These are phyloP conservation scores for Drosophila nr. perissopoda DNA, from an alignment of 2,888 invertebrate species.

Conservation along the genomic window DNA sequence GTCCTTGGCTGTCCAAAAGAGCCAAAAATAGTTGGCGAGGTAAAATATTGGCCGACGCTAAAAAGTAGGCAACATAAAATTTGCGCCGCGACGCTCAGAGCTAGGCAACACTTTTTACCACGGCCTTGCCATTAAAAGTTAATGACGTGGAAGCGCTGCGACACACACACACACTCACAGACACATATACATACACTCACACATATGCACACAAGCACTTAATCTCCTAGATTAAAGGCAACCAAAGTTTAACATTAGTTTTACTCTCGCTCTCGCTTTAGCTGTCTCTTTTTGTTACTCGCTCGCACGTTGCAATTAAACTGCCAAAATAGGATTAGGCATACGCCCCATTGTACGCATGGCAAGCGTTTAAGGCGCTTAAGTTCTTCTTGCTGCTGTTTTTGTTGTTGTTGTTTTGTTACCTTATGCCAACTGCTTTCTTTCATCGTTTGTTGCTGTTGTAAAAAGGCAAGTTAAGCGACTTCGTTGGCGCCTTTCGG, in stretches of 20 bases:
- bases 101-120: slow-evolving; percentile 45
- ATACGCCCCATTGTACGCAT: slow-evolving; percentile 68
- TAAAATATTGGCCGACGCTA: slow-evolving; percentile 21
- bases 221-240: slow-evolving; percentile 36
- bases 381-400: slow-evolving; percentile 28
- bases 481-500: slow-evolving; percentile 21
- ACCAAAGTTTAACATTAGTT: slow-evolving; percentile 51
- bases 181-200: not conserved
- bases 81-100: slow-evolving; percentile 25
- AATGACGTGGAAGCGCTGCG: slow-evolving; percentile 63
- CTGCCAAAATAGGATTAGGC: slow-evolving; percentile 72
- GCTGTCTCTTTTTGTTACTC: not conserved
- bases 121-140: slow-evolving; percentile 62
- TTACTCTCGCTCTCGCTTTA: slow-evolving; percentile 3
- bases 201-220: slow-evolving; percentile 7
- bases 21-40: slow-evolving; percentile 38
- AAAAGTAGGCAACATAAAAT: slow-evolving; percentile 41
- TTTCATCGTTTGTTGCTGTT: slow-evolving; percentile 9
- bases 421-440: slow-evolving; percentile 3
- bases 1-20: slow-evolving; percentile 47
- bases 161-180: slow-evolving; percentile 22
- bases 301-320: slow-evolving; percentile 60
- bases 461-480: slow-evolving; percentile 19
- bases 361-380: slow-evolving; percentile 62
- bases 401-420: slow-evolving; percentile 17